Percentiles rank a stretch among this genome's conserved stretches.
Conservation (phyloP, 2,888 invertebrate species). For the Oxystoma pomonae region DNA sequence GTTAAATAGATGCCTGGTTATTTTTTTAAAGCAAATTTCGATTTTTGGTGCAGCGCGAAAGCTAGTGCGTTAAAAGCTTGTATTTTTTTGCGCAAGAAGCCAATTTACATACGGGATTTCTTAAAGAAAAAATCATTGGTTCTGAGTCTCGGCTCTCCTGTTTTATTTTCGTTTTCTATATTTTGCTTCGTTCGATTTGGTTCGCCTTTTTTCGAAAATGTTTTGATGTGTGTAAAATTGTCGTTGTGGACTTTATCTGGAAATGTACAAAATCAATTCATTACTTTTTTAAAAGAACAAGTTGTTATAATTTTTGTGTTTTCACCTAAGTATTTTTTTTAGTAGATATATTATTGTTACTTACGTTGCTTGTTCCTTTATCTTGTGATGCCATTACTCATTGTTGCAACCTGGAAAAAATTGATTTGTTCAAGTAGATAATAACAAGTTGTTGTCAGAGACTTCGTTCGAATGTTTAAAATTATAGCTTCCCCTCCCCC, state of each 20-base stretch:
- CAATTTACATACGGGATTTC: constrained; percentile 42
- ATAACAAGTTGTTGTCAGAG: neutral
- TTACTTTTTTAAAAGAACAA: too few relatives aligned
- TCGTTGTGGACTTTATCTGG: constrained; percentile 19
- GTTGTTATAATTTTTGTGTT: too few relatives aligned
- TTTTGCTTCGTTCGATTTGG: constrained; percentile 23
- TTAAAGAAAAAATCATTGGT: constrained; percentile 41
- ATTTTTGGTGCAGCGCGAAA: too few relatives aligned
- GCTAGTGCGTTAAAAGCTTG: too few relatives aligned
- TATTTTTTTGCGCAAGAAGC: too few relatives aligned
- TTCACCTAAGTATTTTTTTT: too few relatives aligned
- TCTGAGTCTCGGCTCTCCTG: constrained; percentile 7
- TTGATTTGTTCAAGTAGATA: neutral
- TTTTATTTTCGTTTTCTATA: constrained; percentile 10
- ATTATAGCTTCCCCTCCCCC: too few relatives aligned
- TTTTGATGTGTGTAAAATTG: constrained; percentile 32
- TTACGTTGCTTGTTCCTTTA: constrained; percentile 33
- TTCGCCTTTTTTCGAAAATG: constrained; percentile 27
- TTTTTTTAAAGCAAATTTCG: too few relatives aligned
- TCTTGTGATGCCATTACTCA: constrained; percentile 38
- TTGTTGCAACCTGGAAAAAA: constrained; percentile 25
- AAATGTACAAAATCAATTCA: constrained; percentile 5
- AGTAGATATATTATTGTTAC: constrained; percentile 20
- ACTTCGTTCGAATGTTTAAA: too few relatives aligned
- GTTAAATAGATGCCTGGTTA: too few relatives aligned